A percentile compares a stretch with the other conserved stretches of the same genome.
Conservation (phyloP, 2,888 invertebrate genomes). For the Athalia circularis region DNA sequence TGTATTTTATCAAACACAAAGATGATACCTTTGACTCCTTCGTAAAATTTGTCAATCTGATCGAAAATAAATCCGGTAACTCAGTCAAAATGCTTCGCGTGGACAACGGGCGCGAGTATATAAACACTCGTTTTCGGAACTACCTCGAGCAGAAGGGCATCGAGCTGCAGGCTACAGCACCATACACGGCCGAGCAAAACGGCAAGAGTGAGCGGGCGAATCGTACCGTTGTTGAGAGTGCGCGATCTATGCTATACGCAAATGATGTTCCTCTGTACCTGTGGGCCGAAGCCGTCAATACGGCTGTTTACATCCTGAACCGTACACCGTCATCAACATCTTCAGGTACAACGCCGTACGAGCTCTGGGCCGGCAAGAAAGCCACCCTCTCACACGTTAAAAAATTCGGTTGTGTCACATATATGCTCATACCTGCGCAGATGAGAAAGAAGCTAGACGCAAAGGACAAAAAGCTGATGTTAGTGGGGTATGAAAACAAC, state of each 20-base stretch:
- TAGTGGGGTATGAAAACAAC: conserved; percentile 58
- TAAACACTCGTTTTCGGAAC: conserved; percentile 44
- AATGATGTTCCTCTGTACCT: conserved; percentile 59
- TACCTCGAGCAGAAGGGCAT: conserved; percentile 56
- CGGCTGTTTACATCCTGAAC: conserved; percentile 65
- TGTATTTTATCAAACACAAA: conserved; percentile 26
- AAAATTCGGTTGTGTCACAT: conserved; percentile 57
- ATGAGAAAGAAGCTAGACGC: conserved; percentile 51
- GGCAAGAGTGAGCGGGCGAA: conserved; percentile 62
- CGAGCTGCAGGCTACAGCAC: conserved; percentile 54
- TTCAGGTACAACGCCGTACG: conserved; percentile 52
- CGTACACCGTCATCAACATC: conserved; percentile 51
- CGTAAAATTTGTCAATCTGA: neutral
- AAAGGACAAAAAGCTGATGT: conserved; percentile 50
- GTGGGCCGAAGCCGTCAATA: conserved; percentile 68
- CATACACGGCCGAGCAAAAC: conserved; percentile 62
- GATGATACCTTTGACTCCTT: neutral
- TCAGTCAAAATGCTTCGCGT: conserved; percentile 2
- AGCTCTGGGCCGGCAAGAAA: conserved; percentile 56
- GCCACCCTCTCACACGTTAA: conserved; percentile 55
- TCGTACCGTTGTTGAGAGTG: conserved; percentile 64
- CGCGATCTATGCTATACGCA: conserved; percentile 64
- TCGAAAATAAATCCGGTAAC: neutral
- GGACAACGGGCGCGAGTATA: conserved; percentile 18
- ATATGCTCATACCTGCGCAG: conserved; percentile 51